Evolutionary conservation across 2,888 invertebrate genomes (phyloP), one percentile per base, ranked within the genome.

Genomic region (Leptopilina myrica): DNA sequence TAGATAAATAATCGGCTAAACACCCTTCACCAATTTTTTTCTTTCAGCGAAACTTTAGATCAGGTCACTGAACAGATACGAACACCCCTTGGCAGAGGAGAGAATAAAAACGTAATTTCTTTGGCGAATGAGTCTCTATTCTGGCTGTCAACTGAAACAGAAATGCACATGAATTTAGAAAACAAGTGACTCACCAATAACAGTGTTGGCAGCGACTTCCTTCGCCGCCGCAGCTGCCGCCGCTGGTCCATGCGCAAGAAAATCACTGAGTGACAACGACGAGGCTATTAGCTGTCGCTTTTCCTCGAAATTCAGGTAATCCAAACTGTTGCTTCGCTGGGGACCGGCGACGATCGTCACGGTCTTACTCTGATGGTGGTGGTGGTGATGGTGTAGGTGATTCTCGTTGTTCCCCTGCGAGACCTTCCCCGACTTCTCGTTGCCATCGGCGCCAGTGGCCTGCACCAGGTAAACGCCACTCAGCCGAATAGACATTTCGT

Each of bases 251-350:
- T 95, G 95, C 85, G 96, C 95, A 86, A 96, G 92, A 90, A 97
- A 97, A 92, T 97, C 97, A 85, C 97, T 96, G 82, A 97, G 93
- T 84, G 97, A 97, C 90, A 97, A 92, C 76, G 97, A 97, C 84
- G 97, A 97, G 73, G 97, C 97, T 85, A 97, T 97, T 90, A 97
- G 93, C 92, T 97, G 96, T 88, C 97, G 94, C 92, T 97, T 97
- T 93, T 97, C 97, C 92, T 97, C 97, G 92, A 97, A 97, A 93
- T 97, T 97, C 79, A 97, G 94, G 93, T 96, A 96, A 93, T 97
- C 97, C 93, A 97, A 94, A 90, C 96, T 96, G 92, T 95, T 96
- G 93, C 96, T 96, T 88, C 96, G 92, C 87, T 95, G 95, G 0
- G 95, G 95, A 12, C 87, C 88, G 6, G 91, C 88, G 49, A 95